These are phyloP conservation scores for Channa maculata DNA, from an alignment of 2,113 vertebrate genomes.

Conservation along the genomic window DNA sequence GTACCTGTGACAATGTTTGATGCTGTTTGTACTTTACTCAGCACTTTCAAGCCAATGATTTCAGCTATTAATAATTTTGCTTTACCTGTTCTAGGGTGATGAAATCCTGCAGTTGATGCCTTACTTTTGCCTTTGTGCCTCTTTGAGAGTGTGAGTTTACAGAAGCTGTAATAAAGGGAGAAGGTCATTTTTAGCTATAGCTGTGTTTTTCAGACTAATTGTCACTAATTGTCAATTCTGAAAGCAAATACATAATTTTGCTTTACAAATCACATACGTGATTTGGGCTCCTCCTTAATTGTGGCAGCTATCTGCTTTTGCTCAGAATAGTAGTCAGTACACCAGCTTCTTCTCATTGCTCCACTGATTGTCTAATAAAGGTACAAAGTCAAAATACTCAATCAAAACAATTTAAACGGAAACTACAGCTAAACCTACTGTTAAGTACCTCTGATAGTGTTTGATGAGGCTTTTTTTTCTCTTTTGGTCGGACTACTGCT, in stretches of 20 bases:
- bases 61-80: too few species aligned
- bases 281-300: constrained; percentile 20
- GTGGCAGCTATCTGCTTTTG: neutral
- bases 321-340: accelerated
- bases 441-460: neutral
- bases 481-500: neutral
- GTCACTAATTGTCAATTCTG: too few species aligned
- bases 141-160: neutral
- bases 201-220: neutral
- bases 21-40: too few species aligned
- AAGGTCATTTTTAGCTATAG: neutral
- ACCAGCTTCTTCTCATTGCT: neutral
- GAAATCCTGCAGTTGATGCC: neutral
- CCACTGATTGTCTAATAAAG: accelerated
- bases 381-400: neutral
- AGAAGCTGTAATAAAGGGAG: neutral
- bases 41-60: too few species aligned
- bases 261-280: neutral
- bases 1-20: neutral
- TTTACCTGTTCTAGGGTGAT: too few species aligned
- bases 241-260: too few species aligned
- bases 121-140: too few species aligned
- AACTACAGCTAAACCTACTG: neutral
- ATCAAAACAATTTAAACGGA: neutral
- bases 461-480: neutral